phyloP scores from a whole-genome alignment of 2,113 vertebrate genomes.

The Apodemus speciosus region DNA sequence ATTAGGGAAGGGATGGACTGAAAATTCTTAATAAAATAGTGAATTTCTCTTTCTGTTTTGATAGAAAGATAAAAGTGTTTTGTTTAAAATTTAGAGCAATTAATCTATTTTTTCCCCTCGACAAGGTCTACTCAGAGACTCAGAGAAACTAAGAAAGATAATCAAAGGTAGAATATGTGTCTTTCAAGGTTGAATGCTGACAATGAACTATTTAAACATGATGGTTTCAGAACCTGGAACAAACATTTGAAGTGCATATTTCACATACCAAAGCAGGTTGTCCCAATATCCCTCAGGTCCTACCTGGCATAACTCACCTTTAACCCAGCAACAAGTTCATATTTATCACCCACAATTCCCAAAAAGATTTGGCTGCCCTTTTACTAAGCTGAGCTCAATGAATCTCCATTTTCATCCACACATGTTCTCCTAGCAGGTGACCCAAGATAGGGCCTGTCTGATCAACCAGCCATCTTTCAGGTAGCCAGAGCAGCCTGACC shows the following conservation, averaged over 20 bases:
- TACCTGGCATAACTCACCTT: too few species aligned
- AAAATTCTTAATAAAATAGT: not conserved
- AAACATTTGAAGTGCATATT: too few species aligned
- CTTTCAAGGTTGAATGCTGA: not conserved
- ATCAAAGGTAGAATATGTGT: not conserved
- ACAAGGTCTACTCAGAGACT: not conserved
- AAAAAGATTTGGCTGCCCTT: not conserved
- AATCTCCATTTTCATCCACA: not conserved
- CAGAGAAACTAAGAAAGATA: not conserved
- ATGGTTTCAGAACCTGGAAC: too few species aligned
- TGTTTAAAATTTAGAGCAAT: not conserved
- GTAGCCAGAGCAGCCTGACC: conserved; percentile 85
- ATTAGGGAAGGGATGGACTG: not conserved
- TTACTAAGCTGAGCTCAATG: too few species aligned
- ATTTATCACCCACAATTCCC: not conserved
- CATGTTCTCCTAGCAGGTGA: conserved; percentile 73
- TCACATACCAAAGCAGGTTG: too few species aligned
- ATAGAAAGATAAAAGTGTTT: not conserved
- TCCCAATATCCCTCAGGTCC: too few species aligned
- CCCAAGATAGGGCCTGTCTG: conserved; percentile 29
- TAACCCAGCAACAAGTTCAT: too few species aligned
- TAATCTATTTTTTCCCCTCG: not conserved
- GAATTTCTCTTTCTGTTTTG: not conserved
- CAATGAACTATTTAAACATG: too few species aligned
- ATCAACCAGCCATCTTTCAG: conserved; percentile 58